phyloP scores from a whole-genome alignment of 2,797 vertebrate species.

The Bucorvus abyssinicus region DNA sequence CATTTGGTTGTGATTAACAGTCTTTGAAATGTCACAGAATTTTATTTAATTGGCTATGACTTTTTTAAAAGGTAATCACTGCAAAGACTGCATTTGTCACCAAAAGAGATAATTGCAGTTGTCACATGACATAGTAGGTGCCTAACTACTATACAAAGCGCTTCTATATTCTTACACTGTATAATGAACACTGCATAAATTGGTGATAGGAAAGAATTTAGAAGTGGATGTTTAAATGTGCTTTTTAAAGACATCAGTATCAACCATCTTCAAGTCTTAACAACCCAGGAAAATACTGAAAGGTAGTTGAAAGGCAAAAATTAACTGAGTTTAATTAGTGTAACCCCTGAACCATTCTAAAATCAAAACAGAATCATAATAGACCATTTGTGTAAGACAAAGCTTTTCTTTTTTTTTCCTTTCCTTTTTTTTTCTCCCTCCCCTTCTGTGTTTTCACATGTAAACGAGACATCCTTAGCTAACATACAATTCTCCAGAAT shows the following conservation, averaged over 20 bases:
- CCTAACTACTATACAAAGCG: conserved; percentile 53
- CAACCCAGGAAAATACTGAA: conserved; percentile 44
- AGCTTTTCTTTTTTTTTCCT: background rate
- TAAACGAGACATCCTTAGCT: background rate
- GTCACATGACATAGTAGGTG: conserved; percentile 70
- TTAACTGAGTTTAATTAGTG: conserved; percentile 55
- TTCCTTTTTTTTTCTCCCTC: too few relatives aligned
- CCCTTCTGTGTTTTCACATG: background rate
- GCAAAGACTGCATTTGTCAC: conserved; percentile 71
- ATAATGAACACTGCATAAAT: conserved; percentile 22
- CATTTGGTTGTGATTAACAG: conserved; percentile 81
- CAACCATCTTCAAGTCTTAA: conserved; percentile 44
- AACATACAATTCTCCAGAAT: background rate
- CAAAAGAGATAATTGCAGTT: conserved; percentile 77
- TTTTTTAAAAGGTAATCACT: conserved; percentile 77
- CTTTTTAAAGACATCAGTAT: conserved; percentile 55
- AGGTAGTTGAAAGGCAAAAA: conserved; percentile 53
- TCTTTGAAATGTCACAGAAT: conserved; percentile 82
- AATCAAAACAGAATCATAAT: conserved; percentile 6
- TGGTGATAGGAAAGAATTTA: conserved; percentile 37
- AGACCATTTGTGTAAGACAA: background rate
- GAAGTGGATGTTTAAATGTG: conserved; percentile 33
- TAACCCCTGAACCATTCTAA: conserved; percentile 42
- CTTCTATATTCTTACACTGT: conserved; percentile 20
- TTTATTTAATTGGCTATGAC: conserved; percentile 79